Evolutionary conservation across 2,113 vertebrate species (phyloP), one percentile per base, ranked within the genome.

Genomic region (Pachycephala philippinensis): DNA sequence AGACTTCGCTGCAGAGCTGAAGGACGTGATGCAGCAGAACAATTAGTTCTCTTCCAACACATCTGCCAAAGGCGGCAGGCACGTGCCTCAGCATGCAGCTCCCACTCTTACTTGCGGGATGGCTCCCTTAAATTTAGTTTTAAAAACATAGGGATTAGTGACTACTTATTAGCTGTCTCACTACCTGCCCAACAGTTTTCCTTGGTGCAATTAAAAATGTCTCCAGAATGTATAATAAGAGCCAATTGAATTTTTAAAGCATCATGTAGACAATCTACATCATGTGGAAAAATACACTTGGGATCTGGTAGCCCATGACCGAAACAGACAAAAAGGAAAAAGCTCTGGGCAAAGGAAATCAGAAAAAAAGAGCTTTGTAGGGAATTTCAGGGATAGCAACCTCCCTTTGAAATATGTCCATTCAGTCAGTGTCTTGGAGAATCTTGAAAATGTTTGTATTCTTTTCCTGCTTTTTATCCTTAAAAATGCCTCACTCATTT

Each of bases 341-440:
- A 60, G 13, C 35, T 64, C 26, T 39, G 20, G 27, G 60, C 50
- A 76, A 83, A 72, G 53, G 15, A 93, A 82, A 84, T n/a, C 8
- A 79, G 44, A 27, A 70, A 56, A 85, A 49, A 89, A 70, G 20
- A 91, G 44, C 15, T 87, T 49, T 76, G 70, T 24, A 65, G 71
- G 3, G 1, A 78, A 76, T 75, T 93, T 71, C 28, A 63, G 39
- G 52, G 33, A 47, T 16, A 75, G 33, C 23, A 66, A 53, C 28
- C 15, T 83, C 24, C 21, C 33, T 84, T 80, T 57, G 42, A 87
- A 91, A 74, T 33, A 16, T 35, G 22, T 40, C 42, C 79, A 13
- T 83, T 49, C 27, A 56, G 9, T 30, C 0, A 0, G 53, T 0
- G 0, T 80, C 45, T 92, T 84, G 27, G 23, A 90, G 37, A 84